phyloP scores from a whole-genome alignment of 1,140 invertebrate species.

The Orussus abietinus region DNA sequence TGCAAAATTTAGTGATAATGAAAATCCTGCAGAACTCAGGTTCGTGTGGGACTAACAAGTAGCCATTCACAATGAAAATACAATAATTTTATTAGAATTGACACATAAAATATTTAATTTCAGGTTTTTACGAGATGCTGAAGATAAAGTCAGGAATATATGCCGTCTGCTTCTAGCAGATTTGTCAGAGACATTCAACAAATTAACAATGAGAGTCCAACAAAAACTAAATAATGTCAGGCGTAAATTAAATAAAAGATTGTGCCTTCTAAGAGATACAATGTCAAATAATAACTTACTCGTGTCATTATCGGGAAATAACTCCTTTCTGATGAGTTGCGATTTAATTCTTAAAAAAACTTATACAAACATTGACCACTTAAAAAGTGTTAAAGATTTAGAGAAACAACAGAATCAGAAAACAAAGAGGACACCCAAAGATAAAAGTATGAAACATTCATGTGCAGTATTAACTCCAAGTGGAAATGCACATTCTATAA shows the following conservation, averaged over 20 bases:
- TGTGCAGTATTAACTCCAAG: too few relatives aligned
- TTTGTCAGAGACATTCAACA: constrained; percentile 6
- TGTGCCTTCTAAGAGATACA: constrained; percentile 9
- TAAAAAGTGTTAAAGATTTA: neutral
- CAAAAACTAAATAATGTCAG: constrained; percentile 13
- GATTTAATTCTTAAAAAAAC: constrained; percentile 10
- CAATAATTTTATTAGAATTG: neutral
- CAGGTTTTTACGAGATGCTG: constrained; percentile 13
- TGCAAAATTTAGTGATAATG: neutral
- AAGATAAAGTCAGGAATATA: constrained; percentile 9
- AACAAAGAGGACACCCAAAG: constrained; percentile 12
- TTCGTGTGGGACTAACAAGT: too few relatives aligned
- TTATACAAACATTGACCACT: neutral
- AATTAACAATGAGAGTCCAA: constrained; percentile 16
- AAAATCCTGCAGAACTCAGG: neutral
- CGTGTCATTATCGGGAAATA: constrained; percentile 11
- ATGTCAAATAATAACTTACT: constrained; percentile 12
- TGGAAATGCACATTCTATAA: too few relatives aligned
- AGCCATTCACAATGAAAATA: neutral
- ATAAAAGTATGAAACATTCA: constrained; percentile 5
- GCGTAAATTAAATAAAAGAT: constrained; percentile 11
- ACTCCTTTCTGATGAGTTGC: constrained; percentile 14
- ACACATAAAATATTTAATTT: neutral
- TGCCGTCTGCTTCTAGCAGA: constrained; percentile 15
- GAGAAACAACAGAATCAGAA: constrained; percentile 1